phyloP scores from a whole-genome alignment of 2,888 invertebrate species.

The Seira ritae region DNA sequence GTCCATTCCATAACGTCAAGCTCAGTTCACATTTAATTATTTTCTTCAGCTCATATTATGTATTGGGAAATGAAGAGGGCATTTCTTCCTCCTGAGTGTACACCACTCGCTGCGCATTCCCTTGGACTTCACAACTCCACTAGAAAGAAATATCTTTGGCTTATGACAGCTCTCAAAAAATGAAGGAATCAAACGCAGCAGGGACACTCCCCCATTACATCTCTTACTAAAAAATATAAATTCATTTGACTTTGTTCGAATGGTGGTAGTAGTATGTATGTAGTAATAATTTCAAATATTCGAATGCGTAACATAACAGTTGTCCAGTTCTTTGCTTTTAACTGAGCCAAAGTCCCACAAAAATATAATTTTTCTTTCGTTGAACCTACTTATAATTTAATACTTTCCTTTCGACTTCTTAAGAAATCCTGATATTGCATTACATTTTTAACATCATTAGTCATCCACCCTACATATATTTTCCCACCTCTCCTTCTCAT shows the following conservation, averaged over 20 bases:
- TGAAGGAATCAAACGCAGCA: conserved; percentile 55
- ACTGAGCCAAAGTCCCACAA: background rate
- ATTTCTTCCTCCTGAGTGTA: conserved; percentile 15
- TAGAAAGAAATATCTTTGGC: conserved; percentile 8
- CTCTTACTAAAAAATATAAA: conserved; percentile 4
- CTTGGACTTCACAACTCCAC: conserved; percentile 26
- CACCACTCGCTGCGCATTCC: conserved; percentile 40
- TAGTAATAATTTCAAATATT: background rate
- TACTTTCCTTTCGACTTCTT: no score
- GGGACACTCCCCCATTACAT: conserved; percentile 43
- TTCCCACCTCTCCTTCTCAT: background rate
- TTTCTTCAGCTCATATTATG: conserved; percentile 27
- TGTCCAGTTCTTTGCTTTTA: background rate
- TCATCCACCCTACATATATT: background rate
- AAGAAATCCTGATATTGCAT: no score
- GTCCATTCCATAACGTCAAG: conserved; percentile 28
- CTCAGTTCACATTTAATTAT: conserved; percentile 46
- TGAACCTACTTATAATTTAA: background rate
- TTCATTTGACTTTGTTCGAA: background rate
- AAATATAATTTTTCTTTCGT: background rate
- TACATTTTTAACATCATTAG: background rate
- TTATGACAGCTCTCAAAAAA: conserved; percentile 29
- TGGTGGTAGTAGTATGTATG: no score
- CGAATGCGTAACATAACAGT: background rate
- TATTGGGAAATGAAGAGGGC: conserved; percentile 24